Base-by-base conservation (phyloP, 2,888 invertebrate species). In the Eubasilissa splendida region DNA sequence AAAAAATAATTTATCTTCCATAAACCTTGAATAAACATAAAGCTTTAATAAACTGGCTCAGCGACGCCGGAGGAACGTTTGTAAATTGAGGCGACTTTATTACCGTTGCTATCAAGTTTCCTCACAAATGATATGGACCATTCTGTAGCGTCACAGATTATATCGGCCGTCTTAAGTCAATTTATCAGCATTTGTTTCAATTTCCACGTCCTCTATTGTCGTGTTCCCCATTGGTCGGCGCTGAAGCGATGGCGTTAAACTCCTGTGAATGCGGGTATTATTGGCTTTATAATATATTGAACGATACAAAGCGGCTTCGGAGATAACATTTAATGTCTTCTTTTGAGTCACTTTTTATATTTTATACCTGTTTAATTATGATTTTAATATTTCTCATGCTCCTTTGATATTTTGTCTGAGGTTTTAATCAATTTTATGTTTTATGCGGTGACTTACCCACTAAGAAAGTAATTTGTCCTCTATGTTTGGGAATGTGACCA, bases 171-270 rank as follows among this genome's bases (percentile, higher is more conserved):
- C 70, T 80, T 71, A 63, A 53, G 79, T 82, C 82, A 79, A 82
- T 82, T 80, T 79, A 80, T 82, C 82, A 80, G 80, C 65, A 82
- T 82, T 80, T 77, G 82, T 82, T 82, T 82, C 82, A 82, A 82
- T 82, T 80, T 82, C 65, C 77, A 77, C 31, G 52, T 68, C 52
- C 52, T 56, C 77, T 56, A 77, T 77, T 77, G 77, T 77, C 42
- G 68, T 14, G 31, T 58, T 56, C 14, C 14, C 56, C 50, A 58
- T 74, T 74, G 74, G 42, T 22, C 74, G n/a, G 42, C 14, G 22
- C 59, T 22, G 56, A 71, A 3, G 66, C 66, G 66, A 33, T 42
- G 42, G 66, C 66, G n/a, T 50, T 53, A 53, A 66, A 66, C 50
- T 42, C n/a, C 12, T 66, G 66, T 42, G 31, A 12, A 31, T 42